Percentiles rank a stretch among this genome's conserved stretches.
Conservation (phyloP, 2,797 vertebrate species). For the Falco columbarius region DNA sequence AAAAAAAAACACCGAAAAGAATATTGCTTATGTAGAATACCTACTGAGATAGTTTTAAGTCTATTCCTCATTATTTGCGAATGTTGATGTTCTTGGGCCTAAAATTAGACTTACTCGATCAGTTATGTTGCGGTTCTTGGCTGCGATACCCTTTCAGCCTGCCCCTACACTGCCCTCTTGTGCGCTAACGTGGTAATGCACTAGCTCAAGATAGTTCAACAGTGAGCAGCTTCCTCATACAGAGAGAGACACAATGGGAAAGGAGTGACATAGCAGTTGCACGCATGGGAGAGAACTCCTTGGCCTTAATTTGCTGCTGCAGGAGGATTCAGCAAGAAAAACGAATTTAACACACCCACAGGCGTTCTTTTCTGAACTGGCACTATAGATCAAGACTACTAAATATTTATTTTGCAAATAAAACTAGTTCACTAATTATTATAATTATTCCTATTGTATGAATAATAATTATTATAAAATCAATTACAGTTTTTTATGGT, state of each 20-base stretch:
- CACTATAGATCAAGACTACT: not conserved
- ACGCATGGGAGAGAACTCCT: not conserved
- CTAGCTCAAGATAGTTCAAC: not conserved
- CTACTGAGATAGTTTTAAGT: not conserved
- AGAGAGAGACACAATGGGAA: not conserved
- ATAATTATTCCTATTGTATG: too few species aligned
- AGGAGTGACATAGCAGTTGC: not conserved
- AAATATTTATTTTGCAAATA: not conserved
- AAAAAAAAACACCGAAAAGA: not conserved
- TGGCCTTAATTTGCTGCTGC: not conserved
- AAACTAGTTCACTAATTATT: not conserved
- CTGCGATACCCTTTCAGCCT: not conserved
- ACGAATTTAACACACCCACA: not conserved
- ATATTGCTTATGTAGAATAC: not conserved
- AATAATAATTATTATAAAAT: not conserved
- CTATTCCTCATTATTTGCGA: conserved; percentile 29
- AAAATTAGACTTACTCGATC: conserved; percentile 14
- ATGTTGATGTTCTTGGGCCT: conserved; percentile 23
- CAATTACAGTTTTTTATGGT: too few species aligned
- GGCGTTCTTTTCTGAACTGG: not conserved
- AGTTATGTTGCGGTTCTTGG: not conserved
- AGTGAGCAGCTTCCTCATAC: not conserved
- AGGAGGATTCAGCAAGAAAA: not conserved
- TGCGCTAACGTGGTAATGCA: conserved; percentile 23
- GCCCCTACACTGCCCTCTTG: conserved; percentile 68